Conservation (phyloP, 1,140 invertebrate species). For the Amyelois transitella region DNA sequence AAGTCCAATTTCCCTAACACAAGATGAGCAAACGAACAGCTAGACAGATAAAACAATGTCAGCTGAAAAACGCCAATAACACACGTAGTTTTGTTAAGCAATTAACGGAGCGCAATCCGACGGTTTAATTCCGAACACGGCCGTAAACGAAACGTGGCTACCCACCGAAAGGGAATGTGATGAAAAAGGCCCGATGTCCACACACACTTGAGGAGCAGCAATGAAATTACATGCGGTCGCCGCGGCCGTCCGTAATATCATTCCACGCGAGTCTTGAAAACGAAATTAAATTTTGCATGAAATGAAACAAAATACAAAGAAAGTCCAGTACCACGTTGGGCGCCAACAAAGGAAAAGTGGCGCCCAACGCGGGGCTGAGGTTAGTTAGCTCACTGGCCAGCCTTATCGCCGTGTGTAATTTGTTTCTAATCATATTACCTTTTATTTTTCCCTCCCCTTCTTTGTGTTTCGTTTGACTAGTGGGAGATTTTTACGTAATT, state of each 20-base stretch:
- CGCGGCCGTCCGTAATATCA: conserved; percentile 64
- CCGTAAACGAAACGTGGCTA: conserved; percentile 59
- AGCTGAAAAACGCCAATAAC: conserved; percentile 48
- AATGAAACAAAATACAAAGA: conserved; percentile 73
- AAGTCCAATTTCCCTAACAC: background rate
- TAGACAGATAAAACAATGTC: background rate
- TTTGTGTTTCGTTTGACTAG: conserved; percentile 15
- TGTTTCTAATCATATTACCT: conserved; percentile 68
- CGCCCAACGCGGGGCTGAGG: conserved; percentile 47
- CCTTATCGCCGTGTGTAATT: conserved; percentile 62
- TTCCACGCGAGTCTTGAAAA: conserved; percentile 71
- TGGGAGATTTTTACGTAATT: background rate
- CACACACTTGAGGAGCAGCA: conserved; percentile 66
- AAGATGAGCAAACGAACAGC: background rate
- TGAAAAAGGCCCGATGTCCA: conserved; percentile 69
- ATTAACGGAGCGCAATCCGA: conserved; percentile 65
- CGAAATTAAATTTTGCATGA: conserved; percentile 74
- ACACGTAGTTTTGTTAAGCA: conserved; percentile 59
- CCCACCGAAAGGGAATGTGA: conserved; percentile 67
- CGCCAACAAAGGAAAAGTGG: conserved; percentile 56
- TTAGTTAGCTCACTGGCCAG: conserved; percentile 46
- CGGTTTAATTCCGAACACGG: conserved; percentile 64
- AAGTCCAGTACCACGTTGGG: conserved; percentile 41
- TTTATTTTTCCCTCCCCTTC: conserved; percentile 42
- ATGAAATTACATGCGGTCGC: conserved; percentile 50